Evolutionary conservation across 2,113 vertebrate species (phyloP), one percentile per base, ranked within the genome.

Genomic region (Melierax canorus): DNA sequence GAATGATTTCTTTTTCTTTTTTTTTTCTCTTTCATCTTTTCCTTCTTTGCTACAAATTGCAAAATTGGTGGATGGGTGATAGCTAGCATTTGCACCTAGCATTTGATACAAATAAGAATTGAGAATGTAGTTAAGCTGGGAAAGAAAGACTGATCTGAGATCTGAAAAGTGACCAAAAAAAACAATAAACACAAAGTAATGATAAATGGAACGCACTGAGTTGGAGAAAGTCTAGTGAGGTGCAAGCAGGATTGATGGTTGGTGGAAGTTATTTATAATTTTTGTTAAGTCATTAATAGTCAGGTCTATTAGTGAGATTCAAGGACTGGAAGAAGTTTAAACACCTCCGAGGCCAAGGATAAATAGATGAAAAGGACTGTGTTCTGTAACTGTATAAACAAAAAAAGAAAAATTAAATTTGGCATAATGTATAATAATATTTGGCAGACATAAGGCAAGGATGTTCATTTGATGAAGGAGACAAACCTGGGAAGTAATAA

Each of bases 221-320:
- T 66, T 96, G 71, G 60, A 78, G 83, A 91, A 91, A 94, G 24
- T 58, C 48, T 79, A 92, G 77, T 0, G 2, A 67, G 32, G 53
- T 3, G 1, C 27, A 67, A 75, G 41, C 23, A 53, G 82, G 41
- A 94, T 81, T 96, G 88, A 88, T 92, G 76, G 76, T 41, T 0
- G 1, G 24, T 68, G 69, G 46, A 96, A 94, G 80, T 89, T 92
- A 87, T 95, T 96, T 87, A 58, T 64, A 56, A 92, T 79, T 93
- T 95, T 87, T 88, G 41, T 88, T 75, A 88, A 94, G 69, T 74
- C 36, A 1, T 92, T 92, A 92, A n/a, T 59, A 96, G 84, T 83
- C 80, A 92, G 58, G 22, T 89, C 80, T 92, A 34, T 91, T 95
- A 75, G 66, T 63, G 48, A 94, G 96, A 96, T 92, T 88, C 83